Percentiles rank a stretch among this genome's conserved stretches.
Conservation (phyloP, 1,140 invertebrate genomes). For the Trichonephila inaurata region DNA sequence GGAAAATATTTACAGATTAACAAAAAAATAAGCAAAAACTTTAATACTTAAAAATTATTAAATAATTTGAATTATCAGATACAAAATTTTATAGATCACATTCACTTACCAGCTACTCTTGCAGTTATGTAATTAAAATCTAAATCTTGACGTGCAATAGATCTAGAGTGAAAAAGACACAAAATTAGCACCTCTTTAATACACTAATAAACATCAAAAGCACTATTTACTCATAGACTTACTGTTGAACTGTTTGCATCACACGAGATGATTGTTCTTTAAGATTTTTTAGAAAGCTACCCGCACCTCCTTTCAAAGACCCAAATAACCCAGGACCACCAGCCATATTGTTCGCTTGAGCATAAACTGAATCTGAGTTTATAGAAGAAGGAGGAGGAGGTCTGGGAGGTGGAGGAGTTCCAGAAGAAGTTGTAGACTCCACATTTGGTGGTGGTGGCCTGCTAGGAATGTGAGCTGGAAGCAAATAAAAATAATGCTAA, state of each 20-base stretch:
- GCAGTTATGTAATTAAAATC: conserved; percentile 96
- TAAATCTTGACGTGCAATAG: conserved; percentile 92
- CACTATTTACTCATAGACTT: conserved; percentile 81
- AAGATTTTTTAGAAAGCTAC: conserved; percentile 93
- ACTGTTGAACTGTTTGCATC: conserved; percentile 97
- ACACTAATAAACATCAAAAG: not conserved
- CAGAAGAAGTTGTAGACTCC: not conserved
- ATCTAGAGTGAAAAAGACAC: conserved; percentile 83
- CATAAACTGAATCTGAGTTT: not conserved
- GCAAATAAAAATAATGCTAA: not conserved
- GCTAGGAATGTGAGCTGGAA: conserved; percentile 42
- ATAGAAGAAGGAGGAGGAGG: conserved; percentile 54
- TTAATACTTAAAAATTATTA: too few species aligned
- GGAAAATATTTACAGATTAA: too few species aligned
- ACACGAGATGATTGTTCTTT: conserved; percentile 98
- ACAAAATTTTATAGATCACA: too few species aligned
- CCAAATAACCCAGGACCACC: conserved; percentile 86
- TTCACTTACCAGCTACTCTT: conserved; percentile 83
- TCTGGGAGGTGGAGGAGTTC: conserved; percentile 4
- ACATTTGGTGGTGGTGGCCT: conserved; percentile 4
- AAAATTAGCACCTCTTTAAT: not conserved
- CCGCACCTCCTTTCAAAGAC: conserved; percentile 90
- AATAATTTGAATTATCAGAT: too few species aligned
- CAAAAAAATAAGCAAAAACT: too few species aligned
- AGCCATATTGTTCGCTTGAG: not conserved